A percentile compares a stretch with the other conserved stretches of the same genome.
Evolutionary conservation across 1,140 invertebrate species (phyloP).

Genomic region (Cherax quadricarinatus): DNA sequence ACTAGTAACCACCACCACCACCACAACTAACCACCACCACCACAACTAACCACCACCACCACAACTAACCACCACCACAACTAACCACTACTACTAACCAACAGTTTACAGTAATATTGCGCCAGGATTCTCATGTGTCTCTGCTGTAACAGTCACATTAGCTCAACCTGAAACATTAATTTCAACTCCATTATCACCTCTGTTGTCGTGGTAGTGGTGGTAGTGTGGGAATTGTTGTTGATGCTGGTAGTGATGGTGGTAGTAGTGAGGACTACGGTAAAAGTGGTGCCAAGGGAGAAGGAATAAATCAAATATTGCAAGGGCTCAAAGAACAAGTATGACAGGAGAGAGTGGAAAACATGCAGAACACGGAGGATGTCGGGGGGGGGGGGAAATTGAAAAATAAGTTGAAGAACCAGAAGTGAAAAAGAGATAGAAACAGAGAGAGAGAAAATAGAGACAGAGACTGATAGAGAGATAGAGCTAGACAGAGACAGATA

Average conservation of each 20-base stretch:
- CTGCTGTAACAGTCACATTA: conserved; percentile 19
- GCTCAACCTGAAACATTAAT: conserved; percentile 23
- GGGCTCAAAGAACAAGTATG: too few relatives aligned
- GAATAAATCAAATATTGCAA: too few relatives aligned
- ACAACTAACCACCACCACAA: neutral
- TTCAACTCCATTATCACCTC: conserved; percentile 27
- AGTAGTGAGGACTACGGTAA: neutral
- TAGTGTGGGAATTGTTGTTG: neutral
- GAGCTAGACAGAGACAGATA: too few relatives aligned
- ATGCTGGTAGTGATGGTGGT: neutral
- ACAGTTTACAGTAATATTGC: neutral
- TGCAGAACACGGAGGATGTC: too few relatives aligned
- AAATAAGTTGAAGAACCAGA: too few relatives aligned
- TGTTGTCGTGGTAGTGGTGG: conserved; percentile 11
- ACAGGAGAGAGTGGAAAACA: too few relatives aligned
- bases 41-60: neutral
- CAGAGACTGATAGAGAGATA: too few relatives aligned
- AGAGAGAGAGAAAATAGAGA: too few relatives aligned
- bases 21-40: neutral
- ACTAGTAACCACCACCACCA: neutral
- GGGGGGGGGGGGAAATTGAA: too few relatives aligned
- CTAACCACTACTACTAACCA: neutral
- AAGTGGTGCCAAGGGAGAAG: too few relatives aligned
- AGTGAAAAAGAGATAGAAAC: too few relatives aligned
- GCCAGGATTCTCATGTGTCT: neutral